Conservation (phyloP, 2,888 invertebrate species). For the Cephus nigrinus region DNA sequence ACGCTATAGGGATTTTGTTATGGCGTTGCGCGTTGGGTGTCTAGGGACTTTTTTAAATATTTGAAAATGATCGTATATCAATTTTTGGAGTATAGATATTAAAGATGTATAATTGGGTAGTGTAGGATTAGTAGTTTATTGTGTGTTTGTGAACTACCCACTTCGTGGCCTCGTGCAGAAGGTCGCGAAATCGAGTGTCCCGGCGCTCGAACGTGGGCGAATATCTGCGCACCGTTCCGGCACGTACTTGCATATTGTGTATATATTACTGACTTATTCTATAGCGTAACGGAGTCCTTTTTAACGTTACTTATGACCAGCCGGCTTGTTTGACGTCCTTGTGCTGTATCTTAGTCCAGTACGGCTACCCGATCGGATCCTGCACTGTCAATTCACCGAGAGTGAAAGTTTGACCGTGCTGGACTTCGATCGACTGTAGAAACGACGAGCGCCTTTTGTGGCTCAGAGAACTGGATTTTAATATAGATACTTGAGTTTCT, state of each 20-base stretch:
- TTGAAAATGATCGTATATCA: not conserved
- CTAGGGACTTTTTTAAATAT: not conserved
- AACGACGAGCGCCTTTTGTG: not conserved
- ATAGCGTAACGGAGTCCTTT: not conserved
- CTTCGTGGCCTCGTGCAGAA: not conserved
- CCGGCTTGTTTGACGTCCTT: constrained; percentile 44
- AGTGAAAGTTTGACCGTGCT: constrained; percentile 56
- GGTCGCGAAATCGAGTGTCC: not conserved
- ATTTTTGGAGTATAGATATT: not conserved
- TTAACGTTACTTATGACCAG: constrained; percentile 2
- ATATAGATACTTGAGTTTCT: not conserved
- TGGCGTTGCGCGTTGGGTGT: not conserved
- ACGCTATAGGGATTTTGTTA: not conserved
- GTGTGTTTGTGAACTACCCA: not conserved
- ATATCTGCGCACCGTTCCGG: not conserved
- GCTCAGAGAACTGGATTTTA: not conserved
- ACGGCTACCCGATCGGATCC: constrained; percentile 35
- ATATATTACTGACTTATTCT: not conserved
- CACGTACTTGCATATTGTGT: not conserved
- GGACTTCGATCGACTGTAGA: constrained; percentile 44
- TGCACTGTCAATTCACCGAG: constrained; percentile 33
- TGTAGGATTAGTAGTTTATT: not conserved
- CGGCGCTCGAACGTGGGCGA: not conserved
- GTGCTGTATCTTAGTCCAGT: constrained; percentile 30
- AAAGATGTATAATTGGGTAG: not conserved